Evolutionary conservation across 2,113 vertebrate species (phyloP), one percentile per base, ranked within the genome.

Genomic region (Entomyzon cyanotis): DNA sequence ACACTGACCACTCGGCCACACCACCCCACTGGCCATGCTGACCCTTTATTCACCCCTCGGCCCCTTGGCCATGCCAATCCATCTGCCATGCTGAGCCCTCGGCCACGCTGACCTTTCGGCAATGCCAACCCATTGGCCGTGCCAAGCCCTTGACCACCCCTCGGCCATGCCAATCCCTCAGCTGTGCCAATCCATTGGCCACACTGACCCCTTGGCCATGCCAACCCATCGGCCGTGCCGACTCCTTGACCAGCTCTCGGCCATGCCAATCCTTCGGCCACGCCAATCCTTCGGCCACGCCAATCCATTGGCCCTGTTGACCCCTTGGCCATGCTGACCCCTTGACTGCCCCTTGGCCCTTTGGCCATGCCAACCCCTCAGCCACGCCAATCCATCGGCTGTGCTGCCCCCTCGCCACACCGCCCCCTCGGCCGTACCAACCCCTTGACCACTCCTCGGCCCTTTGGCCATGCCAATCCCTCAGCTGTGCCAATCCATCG

Each of bases 1-100:
- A 24, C 11, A 7, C 31, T 39, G 21, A 47, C 33, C 65, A 33
- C 21, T n/a, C 6, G 15, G 64, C 31, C 15, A 24, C 11, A 7
- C 31, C 42, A 33, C 18, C 21, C 42, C 44, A 1, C 27, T 3
- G 31, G 44, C 33, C 33, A 3, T 4, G 46, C 23, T 17, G 8
- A 68, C 23, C 23, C 44, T 24, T 28, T 11, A 44, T 20, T 47
- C 46, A 47, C 20, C 46, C 46, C 46, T 47, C 46, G 20, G 4
- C 8, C 25, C 55, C 5, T 27, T 1, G 33, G 42, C n/a, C 27
- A 15, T 1, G 20, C 37, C 47, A 21, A 5, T 1, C 14, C 41
- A 3, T 47, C 2, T n/a, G 64, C 79, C 14, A 1, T 18, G 79
- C 35, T 11, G 1, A n/a, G 3, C 53, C 44, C 4, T 39, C 12